These are phyloP conservation scores for Engraulis encrasicolus DNA, from an alignment of 2,113 vertebrate genomes.

Conservation along the genomic window DNA sequence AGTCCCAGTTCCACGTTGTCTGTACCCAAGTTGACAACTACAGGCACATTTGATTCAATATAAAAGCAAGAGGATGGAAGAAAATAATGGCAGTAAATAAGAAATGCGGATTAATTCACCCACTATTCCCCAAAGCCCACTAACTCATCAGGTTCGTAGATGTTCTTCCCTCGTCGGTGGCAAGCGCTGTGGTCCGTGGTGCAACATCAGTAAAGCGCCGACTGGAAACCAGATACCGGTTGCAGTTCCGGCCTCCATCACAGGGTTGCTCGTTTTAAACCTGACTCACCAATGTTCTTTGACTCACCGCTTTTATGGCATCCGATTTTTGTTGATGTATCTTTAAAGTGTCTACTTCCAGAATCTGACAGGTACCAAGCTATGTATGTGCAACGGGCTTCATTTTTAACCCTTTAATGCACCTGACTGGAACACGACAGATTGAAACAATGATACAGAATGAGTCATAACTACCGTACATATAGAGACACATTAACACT, in stretches of 20 bases:
- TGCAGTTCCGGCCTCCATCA: not conserved
- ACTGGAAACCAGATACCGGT: not conserved
- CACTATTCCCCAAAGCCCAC: too few species aligned
- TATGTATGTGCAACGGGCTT: too few species aligned
- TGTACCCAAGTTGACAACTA: not conserved
- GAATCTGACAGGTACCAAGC: too few species aligned
- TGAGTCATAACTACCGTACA: too few species aligned
- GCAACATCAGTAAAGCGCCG: conserved; percentile 15
- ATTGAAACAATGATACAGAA: too few species aligned
- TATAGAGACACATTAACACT: too few species aligned
- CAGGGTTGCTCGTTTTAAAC: not conserved
- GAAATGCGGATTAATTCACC: not conserved
- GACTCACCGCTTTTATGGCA: not conserved
- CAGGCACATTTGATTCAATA: not conserved
- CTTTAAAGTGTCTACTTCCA: too few species aligned
- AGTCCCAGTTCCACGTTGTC: not conserved
- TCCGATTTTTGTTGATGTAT: too few species aligned
- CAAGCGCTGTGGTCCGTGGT: not conserved
- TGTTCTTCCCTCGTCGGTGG: not conserved
- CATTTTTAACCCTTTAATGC: too few species aligned
- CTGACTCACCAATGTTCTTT: not conserved
- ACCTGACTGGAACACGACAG: too few species aligned
- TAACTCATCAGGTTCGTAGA: too few species aligned
- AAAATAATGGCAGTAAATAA: not conserved
- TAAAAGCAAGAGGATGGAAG: not conserved